Conservation (phyloP, 1,140 invertebrate genomes). For the Contarinia nasturtii region DNA sequence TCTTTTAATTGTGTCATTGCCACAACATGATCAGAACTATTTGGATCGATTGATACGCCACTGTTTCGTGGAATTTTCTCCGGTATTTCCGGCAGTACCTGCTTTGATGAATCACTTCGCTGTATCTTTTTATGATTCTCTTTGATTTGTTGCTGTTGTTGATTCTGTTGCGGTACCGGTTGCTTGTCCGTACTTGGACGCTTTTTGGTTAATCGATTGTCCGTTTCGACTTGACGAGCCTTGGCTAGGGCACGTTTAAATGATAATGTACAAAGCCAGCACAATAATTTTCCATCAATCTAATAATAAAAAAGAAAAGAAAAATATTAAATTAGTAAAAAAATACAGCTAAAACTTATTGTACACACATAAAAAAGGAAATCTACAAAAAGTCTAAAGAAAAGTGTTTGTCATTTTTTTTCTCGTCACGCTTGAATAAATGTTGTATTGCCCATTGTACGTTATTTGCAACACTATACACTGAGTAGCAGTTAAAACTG, state of each 20-base stretch:
- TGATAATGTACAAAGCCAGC: slow-evolving; percentile 90
- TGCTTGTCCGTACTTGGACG: slow-evolving; percentile 30
- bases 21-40: slow-evolving; percentile 82
- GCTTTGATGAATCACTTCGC: slow-evolving; percentile 18
- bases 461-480: no score
- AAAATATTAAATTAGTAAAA: no score
- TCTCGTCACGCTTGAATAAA: no score
- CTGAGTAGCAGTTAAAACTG: no score
- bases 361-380: no score
- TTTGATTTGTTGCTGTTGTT: slow-evolving; percentile 3
- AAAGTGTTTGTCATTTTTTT: no score
- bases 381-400: no score
- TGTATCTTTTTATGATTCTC: slow-evolving; percentile 15
- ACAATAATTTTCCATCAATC: slow-evolving; percentile 88
- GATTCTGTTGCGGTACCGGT: not conserved
- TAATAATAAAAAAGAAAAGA: slow-evolving; percentile 25
- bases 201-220: slow-evolving; percentile 38
- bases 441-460: no score
- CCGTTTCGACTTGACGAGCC: slow-evolving; percentile 68
- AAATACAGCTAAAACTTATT: no score
- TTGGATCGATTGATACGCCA: slow-evolving; percentile 42
- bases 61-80: slow-evolving; percentile 19
- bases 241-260: slow-evolving; percentile 82
- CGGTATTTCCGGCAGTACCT: slow-evolving; percentile 36
- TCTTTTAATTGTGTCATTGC: slow-evolving; percentile 87